phyloP scores from a whole-genome alignment of 37 sponge, comb jelly and placozoan species.

The Beroe ovata region DNA sequence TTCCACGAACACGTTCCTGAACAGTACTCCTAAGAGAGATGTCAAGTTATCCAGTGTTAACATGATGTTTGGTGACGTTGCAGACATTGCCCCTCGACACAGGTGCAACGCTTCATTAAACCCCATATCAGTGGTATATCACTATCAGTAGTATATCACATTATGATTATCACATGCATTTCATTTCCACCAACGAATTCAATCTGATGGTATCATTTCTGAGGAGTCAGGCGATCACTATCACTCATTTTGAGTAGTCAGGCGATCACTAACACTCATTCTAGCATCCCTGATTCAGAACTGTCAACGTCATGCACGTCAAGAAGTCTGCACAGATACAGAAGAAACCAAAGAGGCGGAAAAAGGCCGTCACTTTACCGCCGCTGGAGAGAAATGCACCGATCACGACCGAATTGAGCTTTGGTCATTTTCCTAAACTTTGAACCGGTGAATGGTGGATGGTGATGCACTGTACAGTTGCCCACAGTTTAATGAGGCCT shows the following conservation, averaged over 20 bases:
- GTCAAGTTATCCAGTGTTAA: constrained; percentile 40
- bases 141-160: too few species aligned
- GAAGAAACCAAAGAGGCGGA: neutral
- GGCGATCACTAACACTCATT: too few species aligned
- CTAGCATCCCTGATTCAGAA: too few species aligned
- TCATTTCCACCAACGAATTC: too few species aligned
- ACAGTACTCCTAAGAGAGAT: neutral
- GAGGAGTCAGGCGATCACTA: too few species aligned
- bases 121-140: too few species aligned
- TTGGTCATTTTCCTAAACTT: neutral
- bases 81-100: neutral
- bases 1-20: constrained; percentile 41
- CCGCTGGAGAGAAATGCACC: neutral
- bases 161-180: too few species aligned
- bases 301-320: neutral
- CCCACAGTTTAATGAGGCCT: too few species aligned
- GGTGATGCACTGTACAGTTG: too few species aligned
- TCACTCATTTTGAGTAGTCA: too few species aligned
- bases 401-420: neutral
- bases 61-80: constrained; percentile 56
- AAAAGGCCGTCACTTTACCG: neutral
- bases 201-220: too few species aligned
- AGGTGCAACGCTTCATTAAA: neutral
- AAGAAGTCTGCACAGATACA: neutral
- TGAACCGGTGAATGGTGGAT: too few species aligned